phyloP scores from a whole-genome alignment of 2,113 vertebrate genomes.

The Hippocampus guttulatus region DNA sequence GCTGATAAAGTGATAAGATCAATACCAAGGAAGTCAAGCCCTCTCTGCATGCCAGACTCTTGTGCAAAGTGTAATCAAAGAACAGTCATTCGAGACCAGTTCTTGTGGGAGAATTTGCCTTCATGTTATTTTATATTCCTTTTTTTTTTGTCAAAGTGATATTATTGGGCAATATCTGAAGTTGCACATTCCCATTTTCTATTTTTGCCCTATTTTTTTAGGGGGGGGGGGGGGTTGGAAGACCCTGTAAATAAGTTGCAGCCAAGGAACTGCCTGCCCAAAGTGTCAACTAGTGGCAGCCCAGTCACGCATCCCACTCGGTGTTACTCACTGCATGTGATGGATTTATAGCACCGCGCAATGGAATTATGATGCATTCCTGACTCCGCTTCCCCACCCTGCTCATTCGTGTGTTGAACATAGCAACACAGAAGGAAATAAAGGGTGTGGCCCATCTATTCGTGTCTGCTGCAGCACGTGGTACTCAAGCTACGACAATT shows the following conservation, averaged over 20 bases:
- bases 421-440: neutral
- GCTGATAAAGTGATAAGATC: constrained; percentile 14
- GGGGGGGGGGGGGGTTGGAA: no score
- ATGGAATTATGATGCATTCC: constrained; percentile 3
- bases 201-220: neutral
- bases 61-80: no score
- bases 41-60: constrained; percentile 1
- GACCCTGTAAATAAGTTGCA: constrained; percentile 11
- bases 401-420: neutral
- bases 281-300: constrained; percentile 7
- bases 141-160: no score
- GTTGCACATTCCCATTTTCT: no score
- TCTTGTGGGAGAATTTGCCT: no score
- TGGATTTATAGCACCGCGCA: neutral
- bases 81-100: no score
- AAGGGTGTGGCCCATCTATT: constrained; percentile 2
- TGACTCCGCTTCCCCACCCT: neutral
- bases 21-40: neutral
- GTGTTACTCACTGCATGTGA: constrained; percentile 41
- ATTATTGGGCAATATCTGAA: no score
- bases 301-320: constrained; percentile 36
- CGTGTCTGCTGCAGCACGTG: neutral
- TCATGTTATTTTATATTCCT: no score
- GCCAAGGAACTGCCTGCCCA: constrained; percentile 25
- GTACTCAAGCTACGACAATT: neutral